These are phyloP conservation scores for Cirrhinus molitorella DNA, from an alignment of 2,797 vertebrate genomes.

Conservation along the genomic window DNA sequence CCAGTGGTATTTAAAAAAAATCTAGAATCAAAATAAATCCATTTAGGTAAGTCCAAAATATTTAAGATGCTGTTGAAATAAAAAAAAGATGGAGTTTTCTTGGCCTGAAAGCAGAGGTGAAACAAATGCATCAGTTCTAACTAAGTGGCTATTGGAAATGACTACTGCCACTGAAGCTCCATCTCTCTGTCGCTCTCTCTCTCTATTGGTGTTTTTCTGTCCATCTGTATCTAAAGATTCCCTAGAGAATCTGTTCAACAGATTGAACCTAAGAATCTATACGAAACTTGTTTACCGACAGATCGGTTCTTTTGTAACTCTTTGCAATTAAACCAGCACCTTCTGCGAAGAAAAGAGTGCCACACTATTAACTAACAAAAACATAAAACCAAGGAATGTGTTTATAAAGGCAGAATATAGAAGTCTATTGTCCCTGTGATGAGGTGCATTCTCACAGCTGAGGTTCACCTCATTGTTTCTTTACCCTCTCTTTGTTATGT, in stretches of 20 bases:
- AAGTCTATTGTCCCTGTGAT: slow-evolving; percentile 50
- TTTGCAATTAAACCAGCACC: slow-evolving; percentile 30
- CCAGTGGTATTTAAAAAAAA: background rate
- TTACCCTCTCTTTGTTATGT: slow-evolving; percentile 36
- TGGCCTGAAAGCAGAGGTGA: background rate
- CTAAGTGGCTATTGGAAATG: slow-evolving; percentile 1
- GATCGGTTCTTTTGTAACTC: slow-evolving; percentile 2
- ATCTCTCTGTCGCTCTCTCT: background rate
- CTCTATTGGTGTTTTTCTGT: background rate
- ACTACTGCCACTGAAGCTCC: background rate
- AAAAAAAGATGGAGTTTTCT: background rate
- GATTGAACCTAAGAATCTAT: slow-evolving; percentile 26
- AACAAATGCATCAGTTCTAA: slow-evolving; percentile 14
- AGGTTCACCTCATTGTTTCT: slow-evolving; percentile 43
- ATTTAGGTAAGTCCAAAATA: background rate
- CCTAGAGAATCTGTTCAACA: slow-evolving; percentile 42
- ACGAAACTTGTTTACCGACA: background rate
- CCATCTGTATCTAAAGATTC: slow-evolving; percentile 33
- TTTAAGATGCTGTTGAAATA: background rate
- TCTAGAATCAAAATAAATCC: background rate
- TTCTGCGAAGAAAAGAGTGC: slow-evolving; percentile 17
- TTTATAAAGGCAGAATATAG: slow-evolving; percentile 45
- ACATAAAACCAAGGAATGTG: slow-evolving; percentile 25
- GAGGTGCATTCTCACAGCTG: slow-evolving; percentile 55
- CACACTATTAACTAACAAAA: slow-evolving; percentile 35